Conservation (phyloP, 2,888 invertebrate genomes). For the Entomobrya multifasciata region DNA sequence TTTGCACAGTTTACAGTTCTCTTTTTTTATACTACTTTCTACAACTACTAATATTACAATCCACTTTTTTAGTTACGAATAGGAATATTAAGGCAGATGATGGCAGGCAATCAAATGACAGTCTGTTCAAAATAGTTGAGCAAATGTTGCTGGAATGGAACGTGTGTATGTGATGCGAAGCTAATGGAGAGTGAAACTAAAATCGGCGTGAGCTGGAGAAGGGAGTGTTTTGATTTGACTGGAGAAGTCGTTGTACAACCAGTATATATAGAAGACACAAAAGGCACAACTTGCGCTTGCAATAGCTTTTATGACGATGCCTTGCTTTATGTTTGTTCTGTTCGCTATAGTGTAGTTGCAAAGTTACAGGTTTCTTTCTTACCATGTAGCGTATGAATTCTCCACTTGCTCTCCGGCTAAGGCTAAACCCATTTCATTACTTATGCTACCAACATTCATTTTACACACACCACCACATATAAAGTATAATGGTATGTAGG, state of each 20-base stretch:
- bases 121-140: constrained; percentile 10
- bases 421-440: neutral
- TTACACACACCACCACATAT: too few relatives aligned
- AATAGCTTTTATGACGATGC: neutral
- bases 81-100: constrained; percentile 12
- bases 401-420: too few relatives aligned
- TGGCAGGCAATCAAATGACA: constrained; percentile 8
- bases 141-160: constrained; percentile 34
- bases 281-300: too few relatives aligned
- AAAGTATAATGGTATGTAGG: neutral
- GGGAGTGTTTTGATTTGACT: constrained; percentile 58
- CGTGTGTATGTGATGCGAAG: neutral
- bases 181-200: constrained; percentile 9
- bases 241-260: constrained; percentile 62
- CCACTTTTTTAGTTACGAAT: neutral
- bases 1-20: constrained; percentile 19
- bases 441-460: neutral
- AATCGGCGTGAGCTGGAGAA: constrained; percentile 50
- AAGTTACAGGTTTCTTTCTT: neutral
- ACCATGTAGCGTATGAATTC: neutral
- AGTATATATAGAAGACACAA: constrained; percentile 55
- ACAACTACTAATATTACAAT: constrained; percentile 9
- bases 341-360: neutral
- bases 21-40: neutral
- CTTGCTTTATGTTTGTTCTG: constrained; percentile 5